Evolutionary conservation across 2,113 vertebrate species (phyloP).

Genomic region (Lutjanus erythropterus): DNA sequence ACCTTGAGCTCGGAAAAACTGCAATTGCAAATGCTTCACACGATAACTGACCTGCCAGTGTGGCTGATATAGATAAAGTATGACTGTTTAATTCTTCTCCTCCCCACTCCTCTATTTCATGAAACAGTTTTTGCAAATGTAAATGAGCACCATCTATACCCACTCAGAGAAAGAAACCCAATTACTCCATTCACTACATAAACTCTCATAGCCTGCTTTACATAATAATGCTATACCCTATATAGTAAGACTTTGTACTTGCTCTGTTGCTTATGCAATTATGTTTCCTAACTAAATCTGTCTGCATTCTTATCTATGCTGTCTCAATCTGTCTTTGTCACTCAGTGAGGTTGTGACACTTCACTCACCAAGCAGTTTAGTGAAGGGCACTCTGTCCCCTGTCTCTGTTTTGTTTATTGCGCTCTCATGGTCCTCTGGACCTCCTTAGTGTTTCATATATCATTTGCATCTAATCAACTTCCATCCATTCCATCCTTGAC

Average conservation of each 20-base stretch:
- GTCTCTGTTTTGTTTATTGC: conserved; percentile 6
- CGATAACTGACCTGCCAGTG: background rate
- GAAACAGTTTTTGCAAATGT: background rate
- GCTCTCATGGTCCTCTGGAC: background rate
- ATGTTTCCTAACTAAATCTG: background rate
- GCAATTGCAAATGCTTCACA: background rate
- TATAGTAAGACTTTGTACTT: background rate
- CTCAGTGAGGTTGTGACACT: background rate
- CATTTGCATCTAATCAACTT: conserved; percentile 13
- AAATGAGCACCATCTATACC: background rate
- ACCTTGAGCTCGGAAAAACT: background rate
- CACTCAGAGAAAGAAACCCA: background rate
- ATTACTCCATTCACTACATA: background rate
- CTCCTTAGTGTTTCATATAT: conserved; percentile 22
- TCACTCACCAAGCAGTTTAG: background rate
- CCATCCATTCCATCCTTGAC: background rate
- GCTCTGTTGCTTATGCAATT: background rate
- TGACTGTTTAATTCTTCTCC: background rate
- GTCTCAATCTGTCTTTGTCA: background rate
- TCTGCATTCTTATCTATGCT: background rate
- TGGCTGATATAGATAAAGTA: background rate
- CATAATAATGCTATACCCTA: background rate
- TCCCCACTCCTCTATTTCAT: background rate
- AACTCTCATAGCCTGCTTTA: background rate
- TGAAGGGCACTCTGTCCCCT: conserved; percentile 16